Base-by-base conservation (phyloP, 2,113 vertebrate genomes). In the Tachycineta bicolor region DNA sequence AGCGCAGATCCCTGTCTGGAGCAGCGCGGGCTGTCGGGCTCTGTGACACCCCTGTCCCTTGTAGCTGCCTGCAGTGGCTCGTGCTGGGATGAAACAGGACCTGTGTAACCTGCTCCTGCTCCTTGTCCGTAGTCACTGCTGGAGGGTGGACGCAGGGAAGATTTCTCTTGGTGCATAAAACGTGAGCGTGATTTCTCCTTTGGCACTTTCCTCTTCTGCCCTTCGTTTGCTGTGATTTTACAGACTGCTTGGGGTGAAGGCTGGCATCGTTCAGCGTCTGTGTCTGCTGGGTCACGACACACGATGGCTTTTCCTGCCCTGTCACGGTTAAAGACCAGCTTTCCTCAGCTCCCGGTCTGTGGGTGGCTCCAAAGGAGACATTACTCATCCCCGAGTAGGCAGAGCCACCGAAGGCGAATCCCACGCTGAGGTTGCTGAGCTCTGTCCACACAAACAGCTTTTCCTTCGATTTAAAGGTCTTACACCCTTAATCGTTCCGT, bases 381-480 rank as follows among this genome's bases (percentile, higher is more conserved):
- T 95, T 87, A 56, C 95, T 97, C 97, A 53, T 97, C 97, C 77
- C 78, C 2, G 1, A 20, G 43, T 4, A 28, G 87, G 26, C 83
- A 67, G 71, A 80, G 1, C 68, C 53, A 4, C 86, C 18, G 1
- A 9, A 20, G 92, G 97, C 17, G 63, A 60, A 92, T 96, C 95
- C 96, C 93, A 81, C 62, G 33, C 41, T 1, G 90, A 65, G 94
- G 85, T 89, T 92, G 81, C 83, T 92, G 95, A 94, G 95, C 91
- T 96, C 87, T 91, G 94, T 87, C 95, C 92, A 26, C 83, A 23
- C 92, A 55, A 94, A 87, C 96, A 81, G 96, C 93, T 95, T 96
- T 97, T 89, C 75, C 50, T 96, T 97, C 75, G 74, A 96, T 97
- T 93, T 96, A 92, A 93, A 96, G 97, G 97, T 95, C 96, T 96